A percentile compares a stretch with the other conserved stretches of the same genome.
Conservation (phyloP, 2,797 vertebrate species). For the Labroides dimidiatus region DNA sequence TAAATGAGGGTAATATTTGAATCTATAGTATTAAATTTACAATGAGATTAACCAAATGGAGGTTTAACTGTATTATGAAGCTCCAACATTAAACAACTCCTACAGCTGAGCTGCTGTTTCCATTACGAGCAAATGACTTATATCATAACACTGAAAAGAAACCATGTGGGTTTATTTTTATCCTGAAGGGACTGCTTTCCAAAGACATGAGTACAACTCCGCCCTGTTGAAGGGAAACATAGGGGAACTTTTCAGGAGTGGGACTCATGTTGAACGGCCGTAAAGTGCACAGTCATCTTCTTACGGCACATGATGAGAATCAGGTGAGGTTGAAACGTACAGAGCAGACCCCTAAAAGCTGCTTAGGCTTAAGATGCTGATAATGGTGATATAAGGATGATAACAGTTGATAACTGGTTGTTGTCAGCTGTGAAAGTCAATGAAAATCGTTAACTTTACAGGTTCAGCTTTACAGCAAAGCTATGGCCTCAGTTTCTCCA, state of each 20-base stretch:
- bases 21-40: too few relatives aligned
- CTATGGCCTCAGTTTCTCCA: too few relatives aligned
- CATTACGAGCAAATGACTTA: background rate
- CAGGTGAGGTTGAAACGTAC: slow-evolving; percentile 23
- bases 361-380: slow-evolving; percentile 23
- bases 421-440: too few relatives aligned
- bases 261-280: slow-evolving; percentile 52
- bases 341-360: background rate
- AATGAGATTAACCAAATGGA: too few relatives aligned
- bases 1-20: too few relatives aligned
- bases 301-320: slow-evolving; percentile 29
- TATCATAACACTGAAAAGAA: background rate
- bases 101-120: background rate
- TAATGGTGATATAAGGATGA: background rate
- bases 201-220: background rate
- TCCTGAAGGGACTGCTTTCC: slow-evolving; percentile 12
- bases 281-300: slow-evolving; percentile 54
- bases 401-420: background rate
- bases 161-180: background rate
- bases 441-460: too few relatives aligned
- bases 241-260: slow-evolving; percentile 43
- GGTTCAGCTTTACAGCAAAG: too few relatives aligned
- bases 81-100: too few relatives aligned
- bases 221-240: slow-evolving; percentile 2
- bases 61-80: background rate